A percentile compares a stretch with the other conserved stretches of the same genome.
Conservation (phyloP, 2,113 vertebrate species). For the Anseranas semipalmata region DNA sequence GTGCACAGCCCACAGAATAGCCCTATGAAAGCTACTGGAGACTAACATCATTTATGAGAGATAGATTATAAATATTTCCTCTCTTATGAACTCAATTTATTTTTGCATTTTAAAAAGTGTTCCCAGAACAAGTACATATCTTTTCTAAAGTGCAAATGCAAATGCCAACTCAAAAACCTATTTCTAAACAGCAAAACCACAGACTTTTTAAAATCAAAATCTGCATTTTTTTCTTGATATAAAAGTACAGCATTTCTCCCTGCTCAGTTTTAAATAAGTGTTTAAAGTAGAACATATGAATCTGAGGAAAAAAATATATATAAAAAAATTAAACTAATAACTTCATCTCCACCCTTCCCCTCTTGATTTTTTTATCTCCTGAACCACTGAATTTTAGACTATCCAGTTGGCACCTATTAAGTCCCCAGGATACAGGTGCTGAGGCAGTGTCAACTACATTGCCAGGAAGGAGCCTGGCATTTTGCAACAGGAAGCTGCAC, state of each 20-base stretch:
- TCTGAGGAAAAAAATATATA: not conserved
- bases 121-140: not conserved
- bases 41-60: not conserved
- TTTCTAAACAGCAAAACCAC: not conserved
- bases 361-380: not conserved
- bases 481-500: not conserved
- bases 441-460: not conserved
- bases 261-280: not conserved
- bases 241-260: not conserved
- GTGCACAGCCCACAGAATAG: not conserved
- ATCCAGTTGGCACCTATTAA: not conserved
- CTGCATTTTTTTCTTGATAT: not conserved
- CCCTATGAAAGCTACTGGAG: not conserved
- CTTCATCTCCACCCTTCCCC: accelerated
- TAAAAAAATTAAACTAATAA: not conserved
- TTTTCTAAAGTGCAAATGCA: not conserved
- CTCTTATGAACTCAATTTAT: not conserved
- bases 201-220: not conserved
- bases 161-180: not conserved
- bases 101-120: not conserved
- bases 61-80: not conserved
- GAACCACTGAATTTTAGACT: not conserved
- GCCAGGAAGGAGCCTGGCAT: not conserved
- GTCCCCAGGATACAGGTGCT: no score
- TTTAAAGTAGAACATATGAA: not conserved